phyloP scores from a whole-genome alignment of 2,888 invertebrate species.

The Ectemnius cavifrons region DNA sequence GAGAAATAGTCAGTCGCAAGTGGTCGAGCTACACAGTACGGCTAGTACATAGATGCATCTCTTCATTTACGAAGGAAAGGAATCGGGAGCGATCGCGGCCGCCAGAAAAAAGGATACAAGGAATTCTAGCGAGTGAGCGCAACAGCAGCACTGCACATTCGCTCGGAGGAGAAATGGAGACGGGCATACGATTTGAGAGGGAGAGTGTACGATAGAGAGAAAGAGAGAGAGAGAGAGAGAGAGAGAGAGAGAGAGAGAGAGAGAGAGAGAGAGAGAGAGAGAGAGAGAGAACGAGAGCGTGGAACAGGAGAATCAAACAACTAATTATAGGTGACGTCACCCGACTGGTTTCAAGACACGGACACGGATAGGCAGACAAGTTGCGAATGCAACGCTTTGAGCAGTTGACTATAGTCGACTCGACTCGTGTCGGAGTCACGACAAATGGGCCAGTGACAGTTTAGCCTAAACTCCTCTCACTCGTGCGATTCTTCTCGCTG shows the following conservation, averaged over 20 bases:
- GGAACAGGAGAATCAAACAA: conserved; percentile 65
- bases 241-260: background rate
- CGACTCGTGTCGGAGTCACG: conserved; percentile 54
- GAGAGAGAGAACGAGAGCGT: background rate
- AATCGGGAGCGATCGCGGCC: background rate
- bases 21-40: too few relatives aligned
- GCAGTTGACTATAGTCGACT: conserved; percentile 12
- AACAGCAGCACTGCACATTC: too few relatives aligned
- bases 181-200: background rate
- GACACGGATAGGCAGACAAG: conserved; percentile 34
- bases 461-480: conserved; percentile 27
- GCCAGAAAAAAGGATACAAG: background rate
- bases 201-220: background rate
- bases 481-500: conserved; percentile 7
- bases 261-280: background rate
- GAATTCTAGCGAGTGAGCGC: too few relatives aligned
- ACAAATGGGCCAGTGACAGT: conserved; percentile 57
- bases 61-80: background rate
- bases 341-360: conserved; percentile 66
- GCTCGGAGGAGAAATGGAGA: background rate
- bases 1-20: too few relatives aligned
- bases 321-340: conserved; percentile 75
- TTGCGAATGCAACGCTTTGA: conserved; percentile 44
- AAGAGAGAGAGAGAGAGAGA: background rate
- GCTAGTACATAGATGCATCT: background rate